Percentiles rank a stretch among this genome's conserved stretches.
Evolutionary conservation across 2,888 invertebrate species (phyloP).

Genomic region (Eupsilia transversa): DNA sequence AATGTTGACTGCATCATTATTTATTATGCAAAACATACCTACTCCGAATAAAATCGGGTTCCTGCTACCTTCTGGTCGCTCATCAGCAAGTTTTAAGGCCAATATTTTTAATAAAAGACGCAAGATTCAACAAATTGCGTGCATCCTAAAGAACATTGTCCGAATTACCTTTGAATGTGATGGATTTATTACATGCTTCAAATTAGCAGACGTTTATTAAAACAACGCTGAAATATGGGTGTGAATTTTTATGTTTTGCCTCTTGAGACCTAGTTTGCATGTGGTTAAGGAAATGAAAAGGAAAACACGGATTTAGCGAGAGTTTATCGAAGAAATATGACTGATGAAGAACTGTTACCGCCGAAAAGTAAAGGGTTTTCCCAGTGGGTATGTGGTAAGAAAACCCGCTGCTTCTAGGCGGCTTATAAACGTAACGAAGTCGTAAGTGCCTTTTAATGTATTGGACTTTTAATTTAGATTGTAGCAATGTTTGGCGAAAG

Average conservation of each 20-base stretch:
- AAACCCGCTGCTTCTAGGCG: no score
- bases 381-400: no score
- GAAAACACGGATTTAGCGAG: background rate
- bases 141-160: slow-evolving; percentile 66
- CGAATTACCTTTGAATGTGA: slow-evolving; percentile 72
- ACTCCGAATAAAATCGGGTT: slow-evolving; percentile 10
- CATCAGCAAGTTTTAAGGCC: slow-evolving; percentile 52
- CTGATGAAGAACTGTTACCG: background rate
- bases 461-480: background rate
- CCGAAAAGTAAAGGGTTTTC: no score
- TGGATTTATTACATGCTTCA: slow-evolving; percentile 72
- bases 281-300: background rate
- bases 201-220: slow-evolving; percentile 72
- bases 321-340: background rate
- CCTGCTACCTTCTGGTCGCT: slow-evolving; percentile 15
- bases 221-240: slow-evolving; percentile 64
- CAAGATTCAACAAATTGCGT: slow-evolving; percentile 64
- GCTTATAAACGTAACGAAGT: no score
- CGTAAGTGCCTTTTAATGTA: background rate
- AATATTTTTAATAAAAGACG: slow-evolving; percentile 52
- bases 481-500: no score
- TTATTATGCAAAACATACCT: slow-evolving; percentile 50
- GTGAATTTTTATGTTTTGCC: slow-evolving; percentile 30
- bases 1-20: slow-evolving; percentile 43
- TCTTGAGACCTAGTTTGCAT: slow-evolving; percentile 40